A percentile compares a stretch with the other conserved stretches of the same genome.
Conservation (phyloP, 2,797 vertebrate species). For the Gallirallus australis region DNA sequence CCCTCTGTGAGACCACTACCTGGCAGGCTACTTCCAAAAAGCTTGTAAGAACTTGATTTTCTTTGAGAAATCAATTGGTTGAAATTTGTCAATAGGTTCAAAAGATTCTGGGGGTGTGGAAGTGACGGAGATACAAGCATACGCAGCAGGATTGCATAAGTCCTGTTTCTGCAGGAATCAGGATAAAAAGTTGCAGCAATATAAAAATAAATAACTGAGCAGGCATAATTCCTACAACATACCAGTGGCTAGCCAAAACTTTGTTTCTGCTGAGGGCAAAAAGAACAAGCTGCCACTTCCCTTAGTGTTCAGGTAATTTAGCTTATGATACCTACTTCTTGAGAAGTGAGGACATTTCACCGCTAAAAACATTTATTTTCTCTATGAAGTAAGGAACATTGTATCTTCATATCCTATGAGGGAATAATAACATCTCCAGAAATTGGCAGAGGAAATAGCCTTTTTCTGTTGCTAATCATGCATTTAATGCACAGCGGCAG, state of each 20-base stretch:
- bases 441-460: neutral
- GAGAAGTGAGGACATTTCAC: neutral
- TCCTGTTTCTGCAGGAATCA: constrained; percentile 20
- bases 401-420: neutral
- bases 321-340: neutral
- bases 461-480: neutral
- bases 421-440: neutral
- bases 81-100: constrained; percentile 50
- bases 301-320: neutral
- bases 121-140: constrained; percentile 1
- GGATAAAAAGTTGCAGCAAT: constrained; percentile 45
- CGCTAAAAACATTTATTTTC: neutral
- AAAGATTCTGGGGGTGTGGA: constrained; percentile 33
- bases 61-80: constrained; percentile 41
- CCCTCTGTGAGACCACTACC: neutral
- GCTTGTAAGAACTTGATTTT: neutral
- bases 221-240: constrained; percentile 21
- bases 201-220: constrained; percentile 46
- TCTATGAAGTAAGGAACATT: neutral
- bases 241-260: neutral
- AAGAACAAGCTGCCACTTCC: neutral
- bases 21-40: neutral
- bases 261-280: neutral
- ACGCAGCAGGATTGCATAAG: constrained; percentile 40
- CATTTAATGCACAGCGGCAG: neutral